These are phyloP conservation scores for Eulemur albifrons DNA, from an alignment of 2,797 vertebrate genomes.

Conservation along the genomic window DNA sequence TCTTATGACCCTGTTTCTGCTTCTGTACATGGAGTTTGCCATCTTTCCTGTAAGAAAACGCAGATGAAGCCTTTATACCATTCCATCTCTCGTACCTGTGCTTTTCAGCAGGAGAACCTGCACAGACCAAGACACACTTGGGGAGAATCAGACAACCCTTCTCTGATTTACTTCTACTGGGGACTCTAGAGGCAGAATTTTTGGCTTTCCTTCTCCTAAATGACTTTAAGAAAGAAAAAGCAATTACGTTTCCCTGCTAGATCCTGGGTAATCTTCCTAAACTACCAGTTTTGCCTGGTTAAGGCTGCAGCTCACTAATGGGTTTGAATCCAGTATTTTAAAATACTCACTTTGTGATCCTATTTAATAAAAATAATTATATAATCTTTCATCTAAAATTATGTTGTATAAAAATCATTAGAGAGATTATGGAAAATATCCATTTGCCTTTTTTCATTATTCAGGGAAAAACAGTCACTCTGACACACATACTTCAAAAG, in stretches of 20 bases:
- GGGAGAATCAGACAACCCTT: neutral
- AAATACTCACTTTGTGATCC: neutral
- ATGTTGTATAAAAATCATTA: neutral
- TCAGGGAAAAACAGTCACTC: neutral
- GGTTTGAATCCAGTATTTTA: neutral
- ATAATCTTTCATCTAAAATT: neutral
- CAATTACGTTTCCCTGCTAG: neutral
- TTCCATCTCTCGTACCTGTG: neutral
- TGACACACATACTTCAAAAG: neutral
- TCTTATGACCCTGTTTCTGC: neutral
- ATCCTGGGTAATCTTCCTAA: neutral
- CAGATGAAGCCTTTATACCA: neutral
- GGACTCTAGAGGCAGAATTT: neutral
- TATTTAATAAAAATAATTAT: neutral
- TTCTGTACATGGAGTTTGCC: neutral
- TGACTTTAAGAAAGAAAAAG: neutral
- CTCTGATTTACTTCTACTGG: neutral
- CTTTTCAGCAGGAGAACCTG: neutral
- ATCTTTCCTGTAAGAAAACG: neutral
- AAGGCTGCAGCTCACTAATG: neutral
- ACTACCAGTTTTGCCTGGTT: neutral
- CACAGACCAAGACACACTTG: too few species aligned
- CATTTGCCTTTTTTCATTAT: neutral
- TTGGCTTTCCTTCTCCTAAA: neutral
- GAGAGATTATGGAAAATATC: neutral